phyloP scores from a whole-genome alignment of 1,140 invertebrate genomes.

The Orchesella cincta region DNA sequence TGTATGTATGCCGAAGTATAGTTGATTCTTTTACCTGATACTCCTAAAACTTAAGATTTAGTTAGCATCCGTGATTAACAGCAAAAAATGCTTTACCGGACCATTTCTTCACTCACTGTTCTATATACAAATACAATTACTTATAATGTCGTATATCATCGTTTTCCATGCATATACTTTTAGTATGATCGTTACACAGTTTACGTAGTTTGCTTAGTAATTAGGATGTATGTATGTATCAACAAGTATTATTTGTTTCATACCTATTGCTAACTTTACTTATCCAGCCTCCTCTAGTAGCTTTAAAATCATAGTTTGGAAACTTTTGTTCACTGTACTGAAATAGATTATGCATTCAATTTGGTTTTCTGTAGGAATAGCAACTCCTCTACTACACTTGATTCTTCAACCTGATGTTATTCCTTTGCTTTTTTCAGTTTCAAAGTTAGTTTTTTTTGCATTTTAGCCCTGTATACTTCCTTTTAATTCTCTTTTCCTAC shows the following conservation, averaged over 20 bases:
- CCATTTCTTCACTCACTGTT: not conserved
- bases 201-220: too few species aligned
- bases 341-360: too few species aligned
- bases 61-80: not conserved
- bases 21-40: not conserved
- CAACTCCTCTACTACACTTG: too few species aligned
- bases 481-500: too few species aligned
- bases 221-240: slow-evolving; percentile 5
- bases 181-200: too few species aligned
- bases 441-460: too few species aligned
- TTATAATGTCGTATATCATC: slow-evolving; percentile 20
- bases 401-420: too few species aligned
- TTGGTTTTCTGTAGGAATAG: too few species aligned
- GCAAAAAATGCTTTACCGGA: not conserved
- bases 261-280: not conserved
- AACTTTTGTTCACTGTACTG: too few species aligned
- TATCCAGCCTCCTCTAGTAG: slow-evolving; percentile 6
- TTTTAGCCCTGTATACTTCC: too few species aligned
- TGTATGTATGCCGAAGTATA: not conserved
- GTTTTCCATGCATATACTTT: too few species aligned
- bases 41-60: not conserved
- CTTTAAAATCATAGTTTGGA: slow-evolving; percentile 1
- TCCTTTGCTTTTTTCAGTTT: too few species aligned
- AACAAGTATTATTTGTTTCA: slow-evolving; percentile 13
- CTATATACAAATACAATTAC: not conserved